Percentiles rank a stretch among this genome's conserved stretches.
Evolutionary conservation across 2,113 vertebrate genomes (phyloP).

Genomic region (Rattus norvegicus): DNA sequence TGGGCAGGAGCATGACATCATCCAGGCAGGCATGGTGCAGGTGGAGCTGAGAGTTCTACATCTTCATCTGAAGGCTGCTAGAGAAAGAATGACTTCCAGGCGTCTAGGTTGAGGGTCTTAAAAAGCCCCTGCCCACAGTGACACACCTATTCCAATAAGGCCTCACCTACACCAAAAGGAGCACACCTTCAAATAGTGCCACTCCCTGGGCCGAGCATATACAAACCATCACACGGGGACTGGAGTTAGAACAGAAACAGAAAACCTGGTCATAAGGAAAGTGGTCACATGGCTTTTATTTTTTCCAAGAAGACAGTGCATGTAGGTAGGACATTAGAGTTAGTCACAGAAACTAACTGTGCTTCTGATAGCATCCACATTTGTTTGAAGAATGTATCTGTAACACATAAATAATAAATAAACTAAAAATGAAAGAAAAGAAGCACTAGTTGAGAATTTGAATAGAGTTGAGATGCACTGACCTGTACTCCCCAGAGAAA

Average conservation of each 20-base stretch:
- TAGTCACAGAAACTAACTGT: neutral
- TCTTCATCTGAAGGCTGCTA: too few relatives aligned
- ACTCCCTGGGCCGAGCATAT: too few relatives aligned
- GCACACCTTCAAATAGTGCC: too few relatives aligned
- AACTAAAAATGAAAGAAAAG: neutral
- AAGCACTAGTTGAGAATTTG: neutral
- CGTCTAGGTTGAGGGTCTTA: too few relatives aligned
- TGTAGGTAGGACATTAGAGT: neutral
- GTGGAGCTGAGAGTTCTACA: too few relatives aligned
- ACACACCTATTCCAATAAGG: too few relatives aligned
- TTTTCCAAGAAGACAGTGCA: neutral
- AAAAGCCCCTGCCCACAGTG: too few relatives aligned
- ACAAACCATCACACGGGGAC: neutral
- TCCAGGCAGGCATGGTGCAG: too few relatives aligned
- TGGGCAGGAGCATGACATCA: too few relatives aligned
- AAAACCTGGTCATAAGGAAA: neutral
- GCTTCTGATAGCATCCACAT: neutral
- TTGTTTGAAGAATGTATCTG: neutral
- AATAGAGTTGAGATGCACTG: neutral
- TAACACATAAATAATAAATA: neutral
- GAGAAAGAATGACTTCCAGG: too few relatives aligned
- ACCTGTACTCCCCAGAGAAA: neutral
- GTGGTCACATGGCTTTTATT: neutral
- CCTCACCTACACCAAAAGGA: too few relatives aligned
- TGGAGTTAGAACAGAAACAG: neutral